Base-by-base conservation (phyloP, 2,888 invertebrate genomes). In the Chrysomela aeneicollis region DNA sequence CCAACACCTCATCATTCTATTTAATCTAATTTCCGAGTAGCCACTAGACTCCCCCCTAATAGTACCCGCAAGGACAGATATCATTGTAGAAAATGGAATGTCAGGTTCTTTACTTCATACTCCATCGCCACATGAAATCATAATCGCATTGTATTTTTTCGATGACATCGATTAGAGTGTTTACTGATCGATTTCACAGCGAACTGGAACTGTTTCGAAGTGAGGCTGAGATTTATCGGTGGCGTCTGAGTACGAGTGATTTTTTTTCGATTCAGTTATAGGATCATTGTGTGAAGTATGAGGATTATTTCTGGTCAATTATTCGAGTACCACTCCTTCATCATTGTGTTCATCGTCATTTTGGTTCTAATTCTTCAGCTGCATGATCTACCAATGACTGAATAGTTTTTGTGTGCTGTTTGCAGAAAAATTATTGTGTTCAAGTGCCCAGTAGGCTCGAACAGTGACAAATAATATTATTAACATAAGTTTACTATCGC, bases 21-120 rank as follows among this genome's bases (percentile, higher is more conserved):
- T 68, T 68, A 60, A 64, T 68, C 62, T 62, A 68, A 68, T 68
- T 68, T 66, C 64, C 55, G 62, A 68, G 64, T 68, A 55, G 58
- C 60, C 15, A 42, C 42, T 15, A 42, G n/a, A 52, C 30, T 65
- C 63, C 68, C 68, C 68, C 53, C 65, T 65, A 15, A 59, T 32
- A 61, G 59, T 53, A 42, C 51, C 15, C 46, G 52, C 68, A 66
- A 68, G 68, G 68, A 68, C 68, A 60, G 60, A 65, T 54, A 68
- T 62, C 64, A 64, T 63, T 68, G 54, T 59, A 65, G 68, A 68
- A 68, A 64, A 64, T 64, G 55, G 61, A 60, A 54, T 59, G 59
- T 64, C 30, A 64, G 61, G 59, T 66, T 64, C 68, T 68, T 68
- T 58, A 62, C 66, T 46, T 57, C 57, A 37, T 47, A 57, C 19